phyloP scores from a whole-genome alignment of 2,797 vertebrate species.

The Dendrocincla fuliginosa region DNA sequence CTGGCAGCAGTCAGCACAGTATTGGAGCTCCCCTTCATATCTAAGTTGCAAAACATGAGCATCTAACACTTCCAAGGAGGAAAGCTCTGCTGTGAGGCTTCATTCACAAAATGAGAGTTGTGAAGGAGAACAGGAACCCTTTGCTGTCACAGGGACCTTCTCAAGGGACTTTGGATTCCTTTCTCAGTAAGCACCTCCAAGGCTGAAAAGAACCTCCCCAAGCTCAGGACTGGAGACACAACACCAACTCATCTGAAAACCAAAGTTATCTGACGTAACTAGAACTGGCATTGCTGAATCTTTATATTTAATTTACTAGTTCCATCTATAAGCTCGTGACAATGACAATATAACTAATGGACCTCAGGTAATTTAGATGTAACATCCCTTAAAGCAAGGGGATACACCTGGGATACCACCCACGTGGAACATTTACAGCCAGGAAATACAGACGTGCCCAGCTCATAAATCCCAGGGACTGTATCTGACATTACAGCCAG shows the following conservation, averaged over 20 bases:
- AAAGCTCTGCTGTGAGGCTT: neutral
- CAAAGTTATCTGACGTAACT: neutral
- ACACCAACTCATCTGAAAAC: neutral
- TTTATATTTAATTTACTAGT: neutral
- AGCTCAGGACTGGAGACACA: neutral
- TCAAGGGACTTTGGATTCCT: neutral
- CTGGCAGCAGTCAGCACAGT: conserved; percentile 9
- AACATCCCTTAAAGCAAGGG: neutral
- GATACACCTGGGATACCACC: neutral
- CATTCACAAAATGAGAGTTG: neutral
- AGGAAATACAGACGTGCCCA: neutral
- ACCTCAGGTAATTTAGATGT: neutral
- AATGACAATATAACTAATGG: neutral
- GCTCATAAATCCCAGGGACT: neutral
- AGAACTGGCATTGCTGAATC: neutral
- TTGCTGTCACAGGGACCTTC: neutral
- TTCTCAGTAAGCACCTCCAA: neutral
- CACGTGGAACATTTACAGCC: neutral
- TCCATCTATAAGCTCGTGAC: neutral
- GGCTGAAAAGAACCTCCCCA: neutral
- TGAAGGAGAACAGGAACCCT: neutral
- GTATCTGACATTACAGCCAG: neutral
- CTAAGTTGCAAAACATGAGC: neutral
- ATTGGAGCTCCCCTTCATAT: neutral
- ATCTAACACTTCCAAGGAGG: neutral